A percentile compares a stretch with the other conserved stretches of the same genome.
phyloP scores from a whole-genome alignment of 2,888 invertebrate species.

The Azorinus chamasolen region DNA sequence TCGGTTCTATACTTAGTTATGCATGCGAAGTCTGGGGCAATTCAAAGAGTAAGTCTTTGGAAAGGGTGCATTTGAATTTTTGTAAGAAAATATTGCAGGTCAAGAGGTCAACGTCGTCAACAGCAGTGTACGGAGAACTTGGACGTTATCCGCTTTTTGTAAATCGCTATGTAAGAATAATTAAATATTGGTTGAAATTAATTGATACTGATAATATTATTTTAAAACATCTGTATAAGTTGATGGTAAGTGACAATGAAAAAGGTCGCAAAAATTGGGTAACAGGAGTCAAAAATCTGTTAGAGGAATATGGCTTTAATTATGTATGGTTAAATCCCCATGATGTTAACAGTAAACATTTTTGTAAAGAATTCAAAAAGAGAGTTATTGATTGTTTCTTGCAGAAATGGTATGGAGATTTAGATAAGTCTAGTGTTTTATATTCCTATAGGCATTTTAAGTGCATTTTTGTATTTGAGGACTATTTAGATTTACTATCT shows the following conservation, averaged over 20 bases:
- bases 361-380: slow-evolving; percentile 9
- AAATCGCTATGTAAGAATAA: too few relatives aligned
- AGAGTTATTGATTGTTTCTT: slow-evolving; percentile 4
- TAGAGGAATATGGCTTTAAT: slow-evolving; percentile 16
- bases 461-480: not conserved
- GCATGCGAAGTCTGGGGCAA: too few relatives aligned
- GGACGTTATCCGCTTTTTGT: too few relatives aligned
- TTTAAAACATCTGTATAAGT: too few relatives aligned
- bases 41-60: too few relatives aligned
- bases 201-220: slow-evolving; percentile 18
- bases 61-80: too few relatives aligned
- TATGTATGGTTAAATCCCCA: slow-evolving; percentile 6
- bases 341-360: not conserved
- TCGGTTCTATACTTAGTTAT: too few relatives aligned
- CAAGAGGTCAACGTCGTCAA: too few relatives aligned
- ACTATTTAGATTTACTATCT: slow-evolving; percentile 3
- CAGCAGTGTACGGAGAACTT: too few relatives aligned
- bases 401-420: slow-evolving; percentile 7
- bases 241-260: not conserved
- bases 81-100: too few relatives aligned
- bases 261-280: slow-evolving; percentile 8
- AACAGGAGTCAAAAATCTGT: slow-evolving; percentile 1
- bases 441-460: slow-evolving; percentile 22
- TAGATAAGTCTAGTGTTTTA: not conserved
- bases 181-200: slow-evolving; percentile 23